Evolutionary conservation across 2,888 invertebrate species (phyloP).

Genomic region (Tiphia femorata): DNA sequence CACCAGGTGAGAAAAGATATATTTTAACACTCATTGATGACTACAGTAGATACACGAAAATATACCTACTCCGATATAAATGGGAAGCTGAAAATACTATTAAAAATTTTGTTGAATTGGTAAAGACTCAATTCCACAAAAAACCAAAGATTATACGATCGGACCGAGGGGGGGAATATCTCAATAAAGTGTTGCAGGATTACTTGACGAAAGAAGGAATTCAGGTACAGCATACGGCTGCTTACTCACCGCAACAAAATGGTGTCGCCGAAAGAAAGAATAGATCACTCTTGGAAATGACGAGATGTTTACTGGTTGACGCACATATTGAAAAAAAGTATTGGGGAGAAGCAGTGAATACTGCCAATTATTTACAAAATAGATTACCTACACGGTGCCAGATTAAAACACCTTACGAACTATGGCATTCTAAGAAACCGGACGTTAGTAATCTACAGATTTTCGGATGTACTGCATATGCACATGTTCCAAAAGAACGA

Average conservation of each 20-base stretch:
- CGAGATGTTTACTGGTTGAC: conserved; percentile 40
- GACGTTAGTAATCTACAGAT: conserved; percentile 26
- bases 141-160: conserved; percentile 20
- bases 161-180: conserved; percentile 7
- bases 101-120: not conserved
- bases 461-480: conserved; percentile 37
- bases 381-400: conserved; percentile 24
- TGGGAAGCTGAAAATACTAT: conserved; percentile 26
- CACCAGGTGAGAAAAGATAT: conserved; percentile 45
- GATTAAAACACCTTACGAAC: conserved; percentile 33
- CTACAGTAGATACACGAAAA: conserved; percentile 44
- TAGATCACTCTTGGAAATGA: conserved; percentile 35
- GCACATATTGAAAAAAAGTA: conserved; percentile 31
- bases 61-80: conserved; percentile 44
- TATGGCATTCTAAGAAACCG: conserved; percentile 32
- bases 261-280: conserved; percentile 39
- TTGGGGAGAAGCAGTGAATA: conserved; percentile 42
- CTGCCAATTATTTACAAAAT: conserved; percentile 35
- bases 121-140: conserved; percentile 27
- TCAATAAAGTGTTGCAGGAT: conserved; percentile 8
- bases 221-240: conserved; percentile 29
- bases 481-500: conserved; percentile 27
- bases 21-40: conserved; percentile 57
- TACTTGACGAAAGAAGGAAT: conserved; percentile 46
- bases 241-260: conserved; percentile 42